Percentiles rank a stretch among this genome's conserved stretches.
phyloP scores from a whole-genome alignment of 2,113 vertebrate genomes.

The Acinonyx jubatus region DNA sequence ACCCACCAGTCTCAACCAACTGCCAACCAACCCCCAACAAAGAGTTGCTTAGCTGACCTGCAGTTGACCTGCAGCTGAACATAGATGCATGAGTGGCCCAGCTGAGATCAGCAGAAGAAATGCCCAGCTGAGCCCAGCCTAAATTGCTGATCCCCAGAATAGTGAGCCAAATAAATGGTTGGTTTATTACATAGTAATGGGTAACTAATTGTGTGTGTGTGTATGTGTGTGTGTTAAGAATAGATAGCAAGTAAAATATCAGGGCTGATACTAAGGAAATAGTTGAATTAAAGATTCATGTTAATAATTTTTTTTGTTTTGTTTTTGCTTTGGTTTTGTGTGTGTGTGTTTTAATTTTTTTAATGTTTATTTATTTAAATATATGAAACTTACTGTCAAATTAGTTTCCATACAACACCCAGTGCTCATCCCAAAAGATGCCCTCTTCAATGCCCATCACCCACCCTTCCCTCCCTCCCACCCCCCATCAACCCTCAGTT shows the following conservation, averaged over 20 bases:
- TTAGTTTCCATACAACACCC: too few species aligned
- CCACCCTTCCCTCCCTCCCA: too few species aligned
- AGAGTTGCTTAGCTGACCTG: neutral
- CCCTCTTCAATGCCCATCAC: too few species aligned
- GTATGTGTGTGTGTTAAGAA: neutral
- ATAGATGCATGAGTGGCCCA: neutral
- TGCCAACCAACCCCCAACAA: neutral
- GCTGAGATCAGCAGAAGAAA: slow-evolving; percentile 49
- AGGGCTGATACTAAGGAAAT: neutral
- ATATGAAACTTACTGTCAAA: too few species aligned
- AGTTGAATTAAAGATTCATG: slow-evolving; percentile 2
- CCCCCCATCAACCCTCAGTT: too few species aligned
- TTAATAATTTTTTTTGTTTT: neutral
- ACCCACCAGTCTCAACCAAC: neutral
- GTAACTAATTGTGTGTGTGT: neutral
- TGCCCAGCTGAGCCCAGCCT: neutral
- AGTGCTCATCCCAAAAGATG: too few species aligned
- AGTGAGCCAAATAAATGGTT: slow-evolving; percentile 16
- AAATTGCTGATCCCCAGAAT: neutral
- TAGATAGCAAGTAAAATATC: slow-evolving; percentile 10
- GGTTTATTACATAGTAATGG: slow-evolving; percentile 11
- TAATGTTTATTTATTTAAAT: too few species aligned
- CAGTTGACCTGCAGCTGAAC: slow-evolving; percentile 7
- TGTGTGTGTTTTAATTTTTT: too few species aligned
- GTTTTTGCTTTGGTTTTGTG: too few species aligned